These are phyloP conservation scores for Anhinga anhinga DNA, from an alignment of 2,113 vertebrate species.

Conservation along the genomic window DNA sequence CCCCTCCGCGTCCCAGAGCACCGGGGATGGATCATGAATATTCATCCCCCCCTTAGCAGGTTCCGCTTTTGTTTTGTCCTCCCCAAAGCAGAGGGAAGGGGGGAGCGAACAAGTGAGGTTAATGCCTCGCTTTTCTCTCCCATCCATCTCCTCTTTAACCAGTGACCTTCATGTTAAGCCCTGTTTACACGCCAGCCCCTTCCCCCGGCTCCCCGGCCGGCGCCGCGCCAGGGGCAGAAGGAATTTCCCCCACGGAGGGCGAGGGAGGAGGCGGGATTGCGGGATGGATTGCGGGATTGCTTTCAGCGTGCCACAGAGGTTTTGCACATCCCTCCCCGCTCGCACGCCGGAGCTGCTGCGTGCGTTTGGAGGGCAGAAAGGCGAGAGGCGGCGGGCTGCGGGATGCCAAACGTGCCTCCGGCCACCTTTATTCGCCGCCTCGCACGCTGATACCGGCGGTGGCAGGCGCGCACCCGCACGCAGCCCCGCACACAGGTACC, in stretches of 20 bases:
- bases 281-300: constrained; percentile 16
- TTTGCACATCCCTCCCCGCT: not conserved
- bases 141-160: constrained; percentile 48
- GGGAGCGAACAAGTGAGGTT: constrained; percentile 35
- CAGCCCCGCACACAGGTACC: not conserved
- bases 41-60: constrained; percentile 5
- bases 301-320: constrained; percentile 1
- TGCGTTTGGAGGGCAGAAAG: not conserved
- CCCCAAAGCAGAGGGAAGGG: constrained; percentile 8
- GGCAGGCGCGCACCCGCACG: not conserved
- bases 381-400: not conserved
- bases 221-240: not conserved
- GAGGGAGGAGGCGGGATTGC: not conserved
- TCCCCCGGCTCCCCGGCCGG: not conserved
- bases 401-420: not conserved
- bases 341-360: not conserved
- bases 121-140: constrained; percentile 19
- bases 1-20: constrained; percentile 1
- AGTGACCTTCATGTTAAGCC: constrained; percentile 60
- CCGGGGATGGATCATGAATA: not conserved
- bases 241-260: not conserved
- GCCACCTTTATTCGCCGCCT: not conserved
- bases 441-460: not conserved
- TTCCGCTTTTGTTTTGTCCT: constrained; percentile 47
- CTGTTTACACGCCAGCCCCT: constrained; percentile 26